Evolutionary conservation across 2,113 vertebrate genomes (phyloP), one percentile per base, ranked within the genome.

Genomic region (Motacilla alba): DNA sequence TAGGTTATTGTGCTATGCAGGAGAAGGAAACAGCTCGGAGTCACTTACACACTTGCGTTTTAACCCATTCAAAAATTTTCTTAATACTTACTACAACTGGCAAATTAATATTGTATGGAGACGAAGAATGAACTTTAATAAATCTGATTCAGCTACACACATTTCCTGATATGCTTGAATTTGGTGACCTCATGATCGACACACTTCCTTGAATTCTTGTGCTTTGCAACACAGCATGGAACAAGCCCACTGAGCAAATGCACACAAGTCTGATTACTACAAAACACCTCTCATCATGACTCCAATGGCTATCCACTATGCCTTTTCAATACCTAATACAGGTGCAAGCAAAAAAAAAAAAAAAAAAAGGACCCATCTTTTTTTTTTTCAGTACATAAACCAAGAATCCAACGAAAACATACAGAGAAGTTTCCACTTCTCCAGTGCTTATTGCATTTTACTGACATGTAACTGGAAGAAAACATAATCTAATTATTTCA

Each of bases 131-230:
- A 44, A 67, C 87, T 82, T 85, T 68, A 1, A 8, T 70, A 83
- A 94, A 91, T 74, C 63, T 91, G 87, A 73, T 73, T 83, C 26
- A 66, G 53, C 43, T 70, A 93, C 84, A 69, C 58, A 82, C 43
- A 50, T 33, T 95, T 97, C 91, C 95, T 87, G 89, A 88, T 78
- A 64, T 3, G 47, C 50, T 53, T 77, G 52, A 91, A 89, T 91
- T 73, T 73, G 43, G 63, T 93, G 81, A 95, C 41, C 63, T 94
- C 70, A 89, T 10, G 27, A 41, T 87, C 0, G 0, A 76, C 87
- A 87, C 46, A 87, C 30, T 93, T 97, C 94, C 94, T 95, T 73
- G 84, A 94, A 95, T 95, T 96, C 87, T 95, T 96, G 75, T 11
- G 6, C 81, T 90, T 82, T 4, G 3, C 58, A 66, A 53, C 0